phyloP scores from a whole-genome alignment of 2,797 vertebrate genomes.

The Macropodus opercularis region DNA sequence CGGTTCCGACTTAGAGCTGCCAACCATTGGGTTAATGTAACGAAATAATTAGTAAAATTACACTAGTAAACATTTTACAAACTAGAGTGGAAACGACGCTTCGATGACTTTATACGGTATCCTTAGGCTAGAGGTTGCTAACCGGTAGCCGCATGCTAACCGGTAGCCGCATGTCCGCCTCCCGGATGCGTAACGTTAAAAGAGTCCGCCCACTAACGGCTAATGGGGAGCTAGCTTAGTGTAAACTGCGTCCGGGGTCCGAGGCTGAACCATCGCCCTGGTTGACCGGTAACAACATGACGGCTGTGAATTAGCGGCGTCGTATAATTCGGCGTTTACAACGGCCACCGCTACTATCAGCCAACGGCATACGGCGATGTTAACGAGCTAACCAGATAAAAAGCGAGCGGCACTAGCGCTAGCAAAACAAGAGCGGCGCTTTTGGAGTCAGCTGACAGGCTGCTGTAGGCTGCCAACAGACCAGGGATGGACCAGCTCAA shows the following conservation, averaged over 20 bases:
- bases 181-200: background rate
- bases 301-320: background rate
- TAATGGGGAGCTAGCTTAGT: slow-evolving; percentile 35
- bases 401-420: slow-evolving; percentile 55
- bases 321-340: background rate
- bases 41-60: background rate
- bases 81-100: background rate
- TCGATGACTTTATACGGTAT: background rate
- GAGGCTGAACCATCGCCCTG: background rate
- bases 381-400: slow-evolving; percentile 26
- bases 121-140: background rate
- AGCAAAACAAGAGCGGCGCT: slow-evolving; percentile 56
- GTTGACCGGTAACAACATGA: background rate
- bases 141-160: slow-evolving; percentile 29
- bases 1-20: background rate
- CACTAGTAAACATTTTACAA: background rate
- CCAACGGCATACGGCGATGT: slow-evolving; percentile 21
- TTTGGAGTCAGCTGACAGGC: slow-evolving; percentile 79
- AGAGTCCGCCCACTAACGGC: slow-evolving; percentile 33
- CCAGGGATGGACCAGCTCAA: slow-evolving; percentile 91
- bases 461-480: slow-evolving; percentile 60
- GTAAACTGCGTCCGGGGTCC: slow-evolving; percentile 10
- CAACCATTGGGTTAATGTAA: slow-evolving; percentile 2
- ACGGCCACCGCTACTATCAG: background rate
- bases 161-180: slow-evolving; percentile 17